These are phyloP conservation scores for Stenurella melanura DNA, from an alignment of 2,888 invertebrate genomes.

Conservation along the genomic window DNA sequence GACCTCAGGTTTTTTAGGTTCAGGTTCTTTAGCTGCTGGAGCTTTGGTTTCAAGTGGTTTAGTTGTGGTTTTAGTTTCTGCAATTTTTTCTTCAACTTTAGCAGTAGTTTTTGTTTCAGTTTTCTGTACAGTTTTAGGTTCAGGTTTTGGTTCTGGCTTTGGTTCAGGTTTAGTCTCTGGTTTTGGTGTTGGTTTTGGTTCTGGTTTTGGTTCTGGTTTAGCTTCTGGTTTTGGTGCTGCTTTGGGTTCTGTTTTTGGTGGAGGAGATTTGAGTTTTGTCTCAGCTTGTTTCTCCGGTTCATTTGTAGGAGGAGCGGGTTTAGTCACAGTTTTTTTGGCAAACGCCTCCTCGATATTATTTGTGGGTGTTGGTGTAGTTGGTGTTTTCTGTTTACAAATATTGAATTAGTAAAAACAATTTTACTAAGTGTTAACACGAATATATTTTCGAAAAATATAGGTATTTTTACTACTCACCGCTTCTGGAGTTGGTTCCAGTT, in stretches of 20 bases:
- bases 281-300: conserved; percentile 57
- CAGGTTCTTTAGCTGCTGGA: conserved; percentile 43
- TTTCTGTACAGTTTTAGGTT: conserved; percentile 31
- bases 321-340: conserved; percentile 70
- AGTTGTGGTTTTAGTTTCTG: conserved; percentile 19
- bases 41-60: conserved; percentile 67
- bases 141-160: conserved; percentile 48
- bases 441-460: conserved; percentile 33
- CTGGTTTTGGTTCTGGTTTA: conserved; percentile 64
- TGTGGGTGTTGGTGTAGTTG: conserved; percentile 64
- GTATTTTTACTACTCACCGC: conserved; percentile 62
- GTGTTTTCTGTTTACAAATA: conserved; percentile 62
- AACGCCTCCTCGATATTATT: conserved; percentile 73
- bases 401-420: conserved; percentile 38
- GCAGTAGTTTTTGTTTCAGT: conserved; percentile 25
- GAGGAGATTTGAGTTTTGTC: conserved; percentile 53
- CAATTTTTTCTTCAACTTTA: conserved; percentile 40
- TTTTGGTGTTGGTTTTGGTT: conserved; percentile 55
- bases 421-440: conserved; percentile 18
- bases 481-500: conserved; percentile 68
- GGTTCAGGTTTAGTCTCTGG: conserved; percentile 46
- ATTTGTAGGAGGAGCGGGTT: conserved; percentile 46
- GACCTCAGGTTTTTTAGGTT: conserved; percentile 47
- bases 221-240: conserved; percentile 65
- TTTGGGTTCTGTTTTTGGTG: conserved; percentile 53